Evolutionary conservation across 2,888 invertebrate species (phyloP).

Genomic region (Piscicola geometra): DNA sequence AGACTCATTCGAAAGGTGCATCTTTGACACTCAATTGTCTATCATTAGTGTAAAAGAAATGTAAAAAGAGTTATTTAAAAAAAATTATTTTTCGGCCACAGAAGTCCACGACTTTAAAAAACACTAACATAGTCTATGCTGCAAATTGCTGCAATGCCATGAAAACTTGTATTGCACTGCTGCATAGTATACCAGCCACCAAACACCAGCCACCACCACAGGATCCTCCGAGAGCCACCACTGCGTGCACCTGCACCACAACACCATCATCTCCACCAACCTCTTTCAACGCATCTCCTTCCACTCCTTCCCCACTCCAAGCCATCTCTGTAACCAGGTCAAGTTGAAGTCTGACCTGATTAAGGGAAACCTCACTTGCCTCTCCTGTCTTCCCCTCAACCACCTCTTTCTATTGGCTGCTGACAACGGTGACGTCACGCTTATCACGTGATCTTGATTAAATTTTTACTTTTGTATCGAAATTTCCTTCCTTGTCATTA

Average conservation of each 20-base stretch:
- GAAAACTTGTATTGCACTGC: no score
- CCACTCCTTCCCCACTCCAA: neutral
- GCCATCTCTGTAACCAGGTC: neutral
- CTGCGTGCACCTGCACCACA: neutral
- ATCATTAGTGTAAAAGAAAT: no score
- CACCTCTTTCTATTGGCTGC: slow-evolving; percentile 81
- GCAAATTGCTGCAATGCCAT: no score
- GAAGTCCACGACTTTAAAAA: no score
- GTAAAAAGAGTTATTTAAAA: no score
- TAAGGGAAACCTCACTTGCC: slow-evolving; percentile 81
- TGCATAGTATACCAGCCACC: no score
- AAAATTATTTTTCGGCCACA: no score
- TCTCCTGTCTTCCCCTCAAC: slow-evolving; percentile 84
- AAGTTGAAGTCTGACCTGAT: slow-evolving; percentile 77
- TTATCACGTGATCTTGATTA: slow-evolving; percentile 47
- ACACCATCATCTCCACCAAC: slow-evolving; percentile 14
- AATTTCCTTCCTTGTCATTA: no score
- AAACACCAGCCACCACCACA: neutral
- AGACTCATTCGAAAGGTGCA: no score
- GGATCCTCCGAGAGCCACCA: slow-evolving; percentile 7
- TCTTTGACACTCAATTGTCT: no score
- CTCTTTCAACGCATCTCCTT: neutral
- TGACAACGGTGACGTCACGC: slow-evolving; percentile 71
- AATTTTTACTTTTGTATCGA: slow-evolving; percentile 17
- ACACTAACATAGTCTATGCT: no score